Percentiles rank a stretch among this genome's conserved stretches.
Evolutionary conservation across 2,797 vertebrate species (phyloP).

Genomic region (Arnoldichthys spilopterus): DNA sequence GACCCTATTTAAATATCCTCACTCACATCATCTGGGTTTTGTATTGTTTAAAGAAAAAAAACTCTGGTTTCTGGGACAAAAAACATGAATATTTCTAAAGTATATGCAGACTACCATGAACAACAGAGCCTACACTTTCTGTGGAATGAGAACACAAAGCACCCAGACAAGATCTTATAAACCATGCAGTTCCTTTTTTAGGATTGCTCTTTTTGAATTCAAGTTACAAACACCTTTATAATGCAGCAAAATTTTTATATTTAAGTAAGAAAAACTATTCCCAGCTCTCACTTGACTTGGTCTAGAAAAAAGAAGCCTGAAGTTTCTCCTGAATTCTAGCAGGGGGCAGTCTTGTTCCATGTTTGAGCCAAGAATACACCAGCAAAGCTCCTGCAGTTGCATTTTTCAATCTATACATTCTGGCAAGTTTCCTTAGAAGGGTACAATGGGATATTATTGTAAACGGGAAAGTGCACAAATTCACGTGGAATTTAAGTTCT

Average conservation of each 20-base stretch:
- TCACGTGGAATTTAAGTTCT: no score
- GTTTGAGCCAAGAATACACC: neutral
- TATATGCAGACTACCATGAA: no score
- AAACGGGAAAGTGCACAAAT: no score
- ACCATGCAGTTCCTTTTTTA: neutral
- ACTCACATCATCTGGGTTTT: neutral
- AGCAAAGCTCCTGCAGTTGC: neutral
- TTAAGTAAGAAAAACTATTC: neutral
- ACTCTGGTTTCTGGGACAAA: no score
- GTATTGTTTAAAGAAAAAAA: no score
- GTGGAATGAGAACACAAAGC: neutral
- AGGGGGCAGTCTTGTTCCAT: conserved; percentile 6
- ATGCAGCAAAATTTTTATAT: neutral
- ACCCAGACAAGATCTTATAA: neutral
- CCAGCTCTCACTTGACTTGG: neutral
- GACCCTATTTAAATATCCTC: neutral
- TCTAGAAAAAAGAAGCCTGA: neutral
- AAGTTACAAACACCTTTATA: neutral
- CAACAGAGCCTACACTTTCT: no score
- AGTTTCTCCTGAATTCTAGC: neutral
- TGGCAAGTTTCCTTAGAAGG: no score
- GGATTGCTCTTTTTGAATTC: neutral
- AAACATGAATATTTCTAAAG: no score
- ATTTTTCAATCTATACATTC: neutral
- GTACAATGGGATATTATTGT: no score